Evolutionary conservation across 1,140 invertebrate genomes (phyloP).

Genomic region (Danaus melanippus): DNA sequence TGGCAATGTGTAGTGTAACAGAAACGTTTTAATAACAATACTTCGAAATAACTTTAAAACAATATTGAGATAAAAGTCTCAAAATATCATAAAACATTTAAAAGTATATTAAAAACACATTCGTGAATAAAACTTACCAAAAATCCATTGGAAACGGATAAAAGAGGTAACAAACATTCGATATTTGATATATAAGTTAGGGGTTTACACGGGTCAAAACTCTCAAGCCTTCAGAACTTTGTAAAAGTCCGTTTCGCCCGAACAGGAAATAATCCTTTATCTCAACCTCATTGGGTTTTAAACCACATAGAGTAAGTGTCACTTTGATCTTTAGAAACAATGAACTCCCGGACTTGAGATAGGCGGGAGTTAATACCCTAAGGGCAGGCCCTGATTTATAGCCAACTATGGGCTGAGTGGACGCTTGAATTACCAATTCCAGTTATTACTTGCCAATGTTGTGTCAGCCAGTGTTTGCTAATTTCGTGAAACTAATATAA

Average conservation of each 20-base stretch:
- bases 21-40: too few relatives aligned
- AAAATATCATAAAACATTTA: too few relatives aligned
- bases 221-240: conserved; percentile 15
- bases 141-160: conserved; percentile 8
- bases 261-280: conserved; percentile 23
- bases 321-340: conserved; percentile 31
- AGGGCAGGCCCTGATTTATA: conserved; percentile 19
- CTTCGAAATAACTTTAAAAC: too few relatives aligned
- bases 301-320: conserved; percentile 23
- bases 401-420: conserved; percentile 11
- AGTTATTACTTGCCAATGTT: conserved; percentile 10
- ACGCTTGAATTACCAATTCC: conserved; percentile 12
- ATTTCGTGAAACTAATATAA: conserved; percentile 1
- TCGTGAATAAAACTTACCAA: not conserved
- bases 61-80: too few relatives aligned
- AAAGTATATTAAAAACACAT: too few relatives aligned
- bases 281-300: conserved; percentile 23
- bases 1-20: too few relatives aligned
- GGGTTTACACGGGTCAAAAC: conserved; percentile 7
- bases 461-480: not conserved
- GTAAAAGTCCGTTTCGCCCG: conserved; percentile 15
- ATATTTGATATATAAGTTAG: conserved; percentile 14
- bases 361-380: conserved; percentile 21
- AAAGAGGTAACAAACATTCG: conserved; percentile 7
- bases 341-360: conserved; percentile 22